A percentile compares a stretch with the other conserved stretches of the same genome.
Evolutionary conservation across 2,888 invertebrate species (phyloP).

Genomic region (Phyllotreta striolata): DNA sequence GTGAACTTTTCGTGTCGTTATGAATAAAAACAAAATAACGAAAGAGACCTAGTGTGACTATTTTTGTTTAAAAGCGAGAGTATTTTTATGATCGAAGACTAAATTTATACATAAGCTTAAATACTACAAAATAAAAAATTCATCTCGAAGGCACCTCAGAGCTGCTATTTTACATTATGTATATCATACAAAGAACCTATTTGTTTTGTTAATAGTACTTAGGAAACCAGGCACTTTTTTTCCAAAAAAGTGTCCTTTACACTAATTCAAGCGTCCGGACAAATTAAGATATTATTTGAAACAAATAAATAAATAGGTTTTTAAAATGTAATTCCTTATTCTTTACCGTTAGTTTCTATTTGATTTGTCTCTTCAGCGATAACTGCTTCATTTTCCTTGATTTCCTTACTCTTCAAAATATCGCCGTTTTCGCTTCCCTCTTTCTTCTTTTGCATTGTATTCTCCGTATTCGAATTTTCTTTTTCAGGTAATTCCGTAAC

Average conservation of each 20-base stretch:
- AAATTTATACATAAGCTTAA: slow-evolving; percentile 34
- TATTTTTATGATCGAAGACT: slow-evolving; percentile 38
- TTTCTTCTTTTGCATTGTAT: slow-evolving; percentile 3
- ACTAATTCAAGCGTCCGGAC: slow-evolving; percentile 38
- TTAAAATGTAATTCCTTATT: slow-evolving; percentile 20
- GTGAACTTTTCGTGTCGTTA: slow-evolving; percentile 3
- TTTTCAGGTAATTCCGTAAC: slow-evolving; percentile 1
- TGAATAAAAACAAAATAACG: slow-evolving; percentile 32
- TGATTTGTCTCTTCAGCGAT: too few relatives aligned
- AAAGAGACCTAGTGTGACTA: slow-evolving; percentile 30
- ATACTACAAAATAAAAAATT: slow-evolving; percentile 39
- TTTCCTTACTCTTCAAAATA: slow-evolving; percentile 3
- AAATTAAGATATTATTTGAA: slow-evolving; percentile 1
- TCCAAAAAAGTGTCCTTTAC: slow-evolving; percentile 29
- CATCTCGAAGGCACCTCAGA: slow-evolving; percentile 44
- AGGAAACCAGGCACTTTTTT: slow-evolving; percentile 43
- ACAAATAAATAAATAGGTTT: neutral
- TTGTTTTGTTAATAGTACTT: slow-evolving; percentile 30
- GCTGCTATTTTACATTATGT: slow-evolving; percentile 43
- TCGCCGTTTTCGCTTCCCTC: neutral
- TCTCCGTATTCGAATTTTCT: slow-evolving; percentile 19
- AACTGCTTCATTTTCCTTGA: neutral
- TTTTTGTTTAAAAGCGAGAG: slow-evolving; percentile 39
- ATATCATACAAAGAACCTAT: slow-evolving; percentile 35
- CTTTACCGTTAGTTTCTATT: slow-evolving; percentile 20